Evolutionary conservation across 1,140 invertebrate species (phyloP).

Genomic region (Steinernema khuongi): DNA sequence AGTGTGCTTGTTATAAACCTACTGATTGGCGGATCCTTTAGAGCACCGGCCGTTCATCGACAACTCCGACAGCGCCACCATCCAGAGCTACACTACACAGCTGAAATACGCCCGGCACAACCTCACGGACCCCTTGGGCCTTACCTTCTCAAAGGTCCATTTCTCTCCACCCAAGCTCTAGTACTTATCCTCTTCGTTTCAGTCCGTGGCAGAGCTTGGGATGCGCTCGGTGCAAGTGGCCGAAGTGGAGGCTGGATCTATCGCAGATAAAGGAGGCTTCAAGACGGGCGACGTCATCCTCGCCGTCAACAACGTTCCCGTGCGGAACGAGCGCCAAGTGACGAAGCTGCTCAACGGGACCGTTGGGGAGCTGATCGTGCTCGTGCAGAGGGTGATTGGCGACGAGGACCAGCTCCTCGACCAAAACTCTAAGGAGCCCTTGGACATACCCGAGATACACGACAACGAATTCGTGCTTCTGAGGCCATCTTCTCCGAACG

Average conservation of each 20-base stretch:
- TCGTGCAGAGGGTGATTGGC: conserved; percentile 48
- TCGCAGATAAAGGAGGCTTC: conserved; percentile 50
- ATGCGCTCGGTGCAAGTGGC: conserved; percentile 32
- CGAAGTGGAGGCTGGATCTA: conserved; percentile 41
- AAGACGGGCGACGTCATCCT: conserved; percentile 41
- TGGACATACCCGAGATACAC: conserved; percentile 7
- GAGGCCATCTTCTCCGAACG: background rate
- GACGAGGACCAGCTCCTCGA: conserved; percentile 35
- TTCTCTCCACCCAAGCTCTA: too few species aligned
- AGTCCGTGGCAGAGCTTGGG: conserved; percentile 23
- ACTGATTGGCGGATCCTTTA: conserved; percentile 23
- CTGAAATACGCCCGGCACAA: conserved; percentile 46
- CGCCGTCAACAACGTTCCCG: conserved; percentile 52
- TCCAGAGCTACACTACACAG: conserved; percentile 43
- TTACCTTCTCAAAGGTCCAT: conserved; percentile 45
- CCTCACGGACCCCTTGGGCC: conserved; percentile 36
- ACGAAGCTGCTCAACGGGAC: conserved; percentile 44
- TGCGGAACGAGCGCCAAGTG: conserved; percentile 51
- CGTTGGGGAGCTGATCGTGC: conserved; percentile 44
- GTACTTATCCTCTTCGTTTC: conserved; percentile 22
- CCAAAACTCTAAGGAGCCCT: background rate
- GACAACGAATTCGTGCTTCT: conserved; percentile 34
- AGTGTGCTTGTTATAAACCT: background rate
- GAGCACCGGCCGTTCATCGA: conserved; percentile 42
- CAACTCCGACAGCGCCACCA: conserved; percentile 24